Percentiles rank a stretch among this genome's conserved stretches.
These are phyloP conservation scores for Pararge aegeria DNA, from an alignment of 1,140 invertebrate genomes.

Conservation along the genomic window DNA sequence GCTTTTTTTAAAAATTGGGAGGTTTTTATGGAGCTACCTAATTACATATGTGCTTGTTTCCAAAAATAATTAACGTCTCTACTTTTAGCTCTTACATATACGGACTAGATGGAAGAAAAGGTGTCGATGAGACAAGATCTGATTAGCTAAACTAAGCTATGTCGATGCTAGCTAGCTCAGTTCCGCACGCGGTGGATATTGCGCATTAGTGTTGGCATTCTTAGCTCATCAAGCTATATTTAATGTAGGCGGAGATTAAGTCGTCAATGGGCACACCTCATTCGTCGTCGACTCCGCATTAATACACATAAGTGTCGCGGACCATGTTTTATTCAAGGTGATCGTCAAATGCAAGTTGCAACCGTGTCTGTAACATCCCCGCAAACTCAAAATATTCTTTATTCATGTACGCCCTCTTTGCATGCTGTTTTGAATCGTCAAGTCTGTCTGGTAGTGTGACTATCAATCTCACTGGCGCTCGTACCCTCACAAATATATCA, in stretches of 20 bases:
- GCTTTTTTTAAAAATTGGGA: too few species aligned
- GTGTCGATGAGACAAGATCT: too few species aligned
- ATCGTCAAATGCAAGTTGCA: slow-evolving; percentile 4
- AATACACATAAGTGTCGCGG: slow-evolving; percentile 30
- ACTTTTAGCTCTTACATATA: too few species aligned
- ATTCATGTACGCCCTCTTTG: not conserved
- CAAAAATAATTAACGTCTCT: too few species aligned
- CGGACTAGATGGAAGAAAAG: too few species aligned
- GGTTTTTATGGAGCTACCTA: too few species aligned
- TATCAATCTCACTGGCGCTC: too few species aligned
- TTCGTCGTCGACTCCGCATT: slow-evolving; percentile 35
- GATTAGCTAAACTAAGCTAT: too few species aligned
- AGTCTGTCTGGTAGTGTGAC: not conserved
- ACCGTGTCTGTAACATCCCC: not conserved
- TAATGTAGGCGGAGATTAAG: slow-evolving; percentile 43
- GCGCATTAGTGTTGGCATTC: slow-evolving; percentile 18
- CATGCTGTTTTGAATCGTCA: not conserved
- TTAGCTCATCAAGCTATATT: slow-evolving; percentile 40
- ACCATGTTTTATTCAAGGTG: slow-evolving; percentile 38
- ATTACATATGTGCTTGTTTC: too few species aligned
- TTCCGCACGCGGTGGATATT: not conserved
- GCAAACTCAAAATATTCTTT: not conserved
- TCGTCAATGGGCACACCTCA: slow-evolving; percentile 42
- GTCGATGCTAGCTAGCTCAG: not conserved
- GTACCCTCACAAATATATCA: too few species aligned